These are phyloP conservation scores for Eupithecia exiguata DNA, from an alignment of 2,888 invertebrate species.

Conservation along the genomic window DNA sequence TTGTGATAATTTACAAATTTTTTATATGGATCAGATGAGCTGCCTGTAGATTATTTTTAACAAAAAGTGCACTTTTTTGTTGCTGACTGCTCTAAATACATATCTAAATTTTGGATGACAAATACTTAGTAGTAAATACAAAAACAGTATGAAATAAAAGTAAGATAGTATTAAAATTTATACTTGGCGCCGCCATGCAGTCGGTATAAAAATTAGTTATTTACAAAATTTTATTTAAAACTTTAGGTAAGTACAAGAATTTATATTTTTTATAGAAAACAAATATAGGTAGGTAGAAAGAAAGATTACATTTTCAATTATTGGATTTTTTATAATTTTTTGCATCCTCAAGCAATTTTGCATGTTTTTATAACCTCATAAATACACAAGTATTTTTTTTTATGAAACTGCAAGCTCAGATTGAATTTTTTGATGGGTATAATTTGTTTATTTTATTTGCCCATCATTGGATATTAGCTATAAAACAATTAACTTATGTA, in stretches of 20 bases:
- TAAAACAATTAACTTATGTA: background rate
- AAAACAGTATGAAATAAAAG: background rate
- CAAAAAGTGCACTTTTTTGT: background rate
- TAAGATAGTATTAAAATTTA: background rate
- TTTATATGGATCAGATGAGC: too few species aligned
- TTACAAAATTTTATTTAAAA: background rate
- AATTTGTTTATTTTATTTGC: background rate
- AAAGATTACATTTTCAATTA: background rate
- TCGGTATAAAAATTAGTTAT: background rate
- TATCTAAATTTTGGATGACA: background rate
- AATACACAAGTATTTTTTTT: too few species aligned
- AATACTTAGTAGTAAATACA: background rate
- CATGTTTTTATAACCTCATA: background rate
- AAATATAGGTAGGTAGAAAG: background rate
- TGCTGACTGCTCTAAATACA: background rate
- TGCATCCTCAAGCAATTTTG: background rate
- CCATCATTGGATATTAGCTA: background rate
- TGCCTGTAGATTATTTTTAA: background rate
- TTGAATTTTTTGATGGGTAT: background rate
- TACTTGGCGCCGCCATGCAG: background rate
- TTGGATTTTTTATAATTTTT: background rate
- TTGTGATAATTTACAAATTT: background rate
- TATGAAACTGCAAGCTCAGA: too few species aligned
- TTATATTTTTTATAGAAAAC: background rate
- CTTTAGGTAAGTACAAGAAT: background rate